Evolutionary conservation across 2,888 invertebrate genomes (phyloP), one percentile per base, ranked within the genome.

Genomic region (Therioaphis trifolii): DNA sequence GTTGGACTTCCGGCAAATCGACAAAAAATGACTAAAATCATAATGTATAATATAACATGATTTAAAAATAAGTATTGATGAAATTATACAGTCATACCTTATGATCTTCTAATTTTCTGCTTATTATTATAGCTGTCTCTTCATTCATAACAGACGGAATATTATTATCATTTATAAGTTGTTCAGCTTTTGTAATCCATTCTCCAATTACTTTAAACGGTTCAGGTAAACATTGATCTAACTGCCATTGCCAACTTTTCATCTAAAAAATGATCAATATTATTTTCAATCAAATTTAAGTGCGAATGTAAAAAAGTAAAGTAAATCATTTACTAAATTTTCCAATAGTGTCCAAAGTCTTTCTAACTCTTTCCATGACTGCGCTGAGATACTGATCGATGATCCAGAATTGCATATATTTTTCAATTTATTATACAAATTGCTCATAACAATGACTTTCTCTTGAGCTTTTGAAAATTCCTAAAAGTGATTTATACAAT

Each of bases 101-200:
- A 88, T 97, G 97, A 88, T 96, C 96, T 88, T 96, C 95, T 85
- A 96, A 89, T 89, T 96, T 96, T 87, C 93, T 92, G 87, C 96
- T 96, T 86, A 96, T 95, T 84, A 96, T 92, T 29, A 94, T 93
- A 35, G 96, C 96, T 58, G 96, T 95, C 89, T 95, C 94, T 89
- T 96, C 96, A 87, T 96, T 96, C 92, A 96, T 94, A 78, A 91
- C 92, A 63, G 92, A 91, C 9, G 96, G 95, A 87, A 96, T 93
- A 88, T 96, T 94, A 88, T 96, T 95, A 86, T 93, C 93, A 86
- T 93, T 92, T 76, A 96, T 89, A 76, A 95, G 89, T 87, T 93
- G 93, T 88, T 97, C 96, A 24, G 97, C 98, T 86, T 93, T 93
- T 85, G 95, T 94, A 77, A 98, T 89, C 97, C 98, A 98, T 88